Evolutionary conservation across 1,140 invertebrate genomes (phyloP).

Genomic region (Parasteatoda tepidariorum): DNA sequence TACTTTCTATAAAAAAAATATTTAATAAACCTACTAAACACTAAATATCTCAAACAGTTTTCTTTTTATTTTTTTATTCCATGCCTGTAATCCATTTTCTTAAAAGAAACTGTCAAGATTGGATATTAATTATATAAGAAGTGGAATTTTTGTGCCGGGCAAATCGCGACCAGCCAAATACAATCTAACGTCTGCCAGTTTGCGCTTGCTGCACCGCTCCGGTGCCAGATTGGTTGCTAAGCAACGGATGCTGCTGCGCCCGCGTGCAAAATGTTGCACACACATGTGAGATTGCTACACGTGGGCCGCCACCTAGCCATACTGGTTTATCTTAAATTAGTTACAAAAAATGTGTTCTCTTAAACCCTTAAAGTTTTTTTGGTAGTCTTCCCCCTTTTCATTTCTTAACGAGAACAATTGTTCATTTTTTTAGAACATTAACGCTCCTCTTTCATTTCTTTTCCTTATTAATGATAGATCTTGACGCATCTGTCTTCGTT

Average conservation of each 20-base stretch:
- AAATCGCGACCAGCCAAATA: not conserved
- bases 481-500: no score
- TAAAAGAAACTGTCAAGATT: no score
- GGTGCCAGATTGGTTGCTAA: constrained; percentile 32
- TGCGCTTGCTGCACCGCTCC: constrained; percentile 21
- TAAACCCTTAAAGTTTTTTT: not conserved
- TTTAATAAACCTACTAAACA: not conserved
- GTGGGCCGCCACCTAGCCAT: constrained; percentile 8
- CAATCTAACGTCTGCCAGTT: constrained; percentile 3
- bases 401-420: no score
- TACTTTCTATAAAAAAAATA: not conserved
- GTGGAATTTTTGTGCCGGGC: not conserved
- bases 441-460: no score
- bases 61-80: not conserved
- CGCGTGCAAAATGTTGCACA: constrained; percentile 9
- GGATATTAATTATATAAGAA: not conserved
- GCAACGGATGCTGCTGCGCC: constrained; percentile 42
- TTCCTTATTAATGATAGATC: no score
- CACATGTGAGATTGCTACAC: constrained; percentile 35
- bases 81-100: not conserved
- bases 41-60: not conserved
- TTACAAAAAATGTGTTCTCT: not conserved
- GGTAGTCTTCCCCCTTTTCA: no score
- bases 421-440: no score
- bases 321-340: not conserved